phyloP scores from a whole-genome alignment of 1,140 invertebrate species.

The Zophobas morio region DNA sequence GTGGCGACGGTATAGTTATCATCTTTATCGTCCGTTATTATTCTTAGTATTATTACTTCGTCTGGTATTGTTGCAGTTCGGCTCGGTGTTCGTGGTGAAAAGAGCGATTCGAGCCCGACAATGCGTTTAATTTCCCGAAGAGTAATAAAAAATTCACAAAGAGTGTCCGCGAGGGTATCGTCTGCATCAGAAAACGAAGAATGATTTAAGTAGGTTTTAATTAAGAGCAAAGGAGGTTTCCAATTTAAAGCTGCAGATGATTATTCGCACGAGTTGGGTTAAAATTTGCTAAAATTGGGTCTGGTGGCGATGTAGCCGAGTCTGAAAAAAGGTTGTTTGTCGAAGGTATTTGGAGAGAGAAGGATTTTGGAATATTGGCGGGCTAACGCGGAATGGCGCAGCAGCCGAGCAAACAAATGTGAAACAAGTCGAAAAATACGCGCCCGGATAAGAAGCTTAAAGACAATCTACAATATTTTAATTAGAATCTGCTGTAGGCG shows the following conservation, averaged over 20 bases:
- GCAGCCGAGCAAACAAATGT: constrained; percentile 18
- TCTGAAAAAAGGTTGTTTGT: constrained; percentile 31
- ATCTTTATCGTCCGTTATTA: too few relatives aligned
- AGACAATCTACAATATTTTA: constrained; percentile 26
- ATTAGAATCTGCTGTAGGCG: background rate
- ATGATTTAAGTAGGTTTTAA: background rate
- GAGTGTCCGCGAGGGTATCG: too few relatives aligned
- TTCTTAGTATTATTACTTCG: too few relatives aligned
- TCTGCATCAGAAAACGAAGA: background rate
- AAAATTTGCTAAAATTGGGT: constrained; percentile 9
- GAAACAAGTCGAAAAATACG: constrained; percentile 10
- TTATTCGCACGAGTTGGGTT: background rate
- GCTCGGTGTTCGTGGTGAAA: background rate
- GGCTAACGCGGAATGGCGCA: constrained; percentile 7
- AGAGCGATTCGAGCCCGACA: background rate
- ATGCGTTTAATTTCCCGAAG: background rate
- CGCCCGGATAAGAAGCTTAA: constrained; percentile 21
- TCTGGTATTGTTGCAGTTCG: too few relatives aligned
- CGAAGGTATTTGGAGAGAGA: constrained; percentile 9
- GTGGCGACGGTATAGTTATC: too few relatives aligned
- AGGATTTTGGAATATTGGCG: constrained; percentile 30
- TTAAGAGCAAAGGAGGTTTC: too few relatives aligned
- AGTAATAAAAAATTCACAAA: background rate
- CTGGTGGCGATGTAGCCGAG: background rate
- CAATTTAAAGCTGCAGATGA: background rate